Percentiles rank a stretch among this genome's conserved stretches.
phyloP scores from a whole-genome alignment of 2,888 invertebrate species.

The Invenusta paracnida region DNA sequence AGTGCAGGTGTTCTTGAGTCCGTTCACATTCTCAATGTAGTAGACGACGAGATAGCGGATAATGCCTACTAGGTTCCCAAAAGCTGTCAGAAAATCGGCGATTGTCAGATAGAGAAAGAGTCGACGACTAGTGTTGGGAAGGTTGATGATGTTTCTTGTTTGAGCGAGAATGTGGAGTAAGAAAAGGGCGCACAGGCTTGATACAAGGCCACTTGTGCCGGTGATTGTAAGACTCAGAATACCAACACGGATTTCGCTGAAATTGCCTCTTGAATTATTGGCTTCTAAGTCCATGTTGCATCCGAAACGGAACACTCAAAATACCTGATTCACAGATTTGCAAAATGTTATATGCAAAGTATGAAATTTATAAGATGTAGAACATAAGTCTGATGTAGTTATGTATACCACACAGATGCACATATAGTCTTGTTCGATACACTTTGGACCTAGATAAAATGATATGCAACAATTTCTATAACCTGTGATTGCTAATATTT shows the following conservation, averaged over 20 bases:
- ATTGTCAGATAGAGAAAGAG: background rate
- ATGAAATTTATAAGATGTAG: no score
- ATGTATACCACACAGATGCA: no score
- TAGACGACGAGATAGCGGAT: background rate
- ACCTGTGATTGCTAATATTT: no score
- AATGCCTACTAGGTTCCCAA: background rate
- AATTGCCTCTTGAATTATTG: no score
- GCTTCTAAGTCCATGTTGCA: no score
- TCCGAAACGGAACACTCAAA: no score
- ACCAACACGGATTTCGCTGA: background rate
- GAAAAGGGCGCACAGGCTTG: background rate
- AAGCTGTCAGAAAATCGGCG: background rate
- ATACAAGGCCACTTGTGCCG: background rate
- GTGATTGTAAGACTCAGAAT: background rate
- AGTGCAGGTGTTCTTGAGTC: background rate
- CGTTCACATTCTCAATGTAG: background rate
- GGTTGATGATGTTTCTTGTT: background rate
- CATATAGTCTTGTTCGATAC: no score
- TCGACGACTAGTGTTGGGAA: background rate
- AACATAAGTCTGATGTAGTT: no score
- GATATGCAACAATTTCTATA: no score
- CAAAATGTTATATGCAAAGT: no score
- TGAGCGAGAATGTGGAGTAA: background rate
- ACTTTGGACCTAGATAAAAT: no score
- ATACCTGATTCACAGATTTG: no score